phyloP scores from a whole-genome alignment of 2,888 invertebrate species.

The Chaitophorus viminalis region DNA sequence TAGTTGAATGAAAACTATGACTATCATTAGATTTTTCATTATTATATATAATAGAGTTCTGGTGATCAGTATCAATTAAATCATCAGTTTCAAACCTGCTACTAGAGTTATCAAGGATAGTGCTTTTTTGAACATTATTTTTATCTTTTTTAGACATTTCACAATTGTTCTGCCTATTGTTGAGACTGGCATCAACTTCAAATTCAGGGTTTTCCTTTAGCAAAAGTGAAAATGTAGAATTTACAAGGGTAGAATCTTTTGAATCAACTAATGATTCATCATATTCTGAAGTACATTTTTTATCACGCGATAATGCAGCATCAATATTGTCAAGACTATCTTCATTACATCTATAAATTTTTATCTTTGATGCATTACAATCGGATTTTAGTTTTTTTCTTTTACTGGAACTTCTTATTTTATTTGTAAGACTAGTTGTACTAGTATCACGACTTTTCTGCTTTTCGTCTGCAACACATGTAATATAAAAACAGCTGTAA shows the following conservation, averaged over 20 bases:
- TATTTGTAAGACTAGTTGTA: neutral
- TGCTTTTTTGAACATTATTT: neutral
- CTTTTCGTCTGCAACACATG: constrained; percentile 36
- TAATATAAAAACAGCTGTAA: constrained; percentile 23
- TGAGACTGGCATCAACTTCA: neutral
- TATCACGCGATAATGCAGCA: neutral
- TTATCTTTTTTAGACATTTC: neutral
- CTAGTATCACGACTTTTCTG: neutral
- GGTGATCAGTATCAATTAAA: neutral
- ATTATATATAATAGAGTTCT: neutral
- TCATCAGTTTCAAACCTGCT: neutral
- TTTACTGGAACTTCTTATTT: neutral
- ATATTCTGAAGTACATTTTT: neutral
- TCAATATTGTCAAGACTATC: constrained; percentile 9
- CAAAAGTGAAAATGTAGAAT: neutral
- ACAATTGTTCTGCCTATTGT: neutral
- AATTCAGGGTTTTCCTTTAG: neutral
- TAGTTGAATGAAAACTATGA: neutral
- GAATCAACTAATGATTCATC: neutral
- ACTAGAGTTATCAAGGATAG: too few relatives aligned
- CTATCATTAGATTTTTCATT: neutral
- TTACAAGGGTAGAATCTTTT: too few relatives aligned
- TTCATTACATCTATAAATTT: neutral
- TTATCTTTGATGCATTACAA: neutral
- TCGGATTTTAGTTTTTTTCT: neutral